Evolutionary conservation across 2,797 vertebrate genomes (phyloP).

Genomic region (Rhinichthys osculus): DNA sequence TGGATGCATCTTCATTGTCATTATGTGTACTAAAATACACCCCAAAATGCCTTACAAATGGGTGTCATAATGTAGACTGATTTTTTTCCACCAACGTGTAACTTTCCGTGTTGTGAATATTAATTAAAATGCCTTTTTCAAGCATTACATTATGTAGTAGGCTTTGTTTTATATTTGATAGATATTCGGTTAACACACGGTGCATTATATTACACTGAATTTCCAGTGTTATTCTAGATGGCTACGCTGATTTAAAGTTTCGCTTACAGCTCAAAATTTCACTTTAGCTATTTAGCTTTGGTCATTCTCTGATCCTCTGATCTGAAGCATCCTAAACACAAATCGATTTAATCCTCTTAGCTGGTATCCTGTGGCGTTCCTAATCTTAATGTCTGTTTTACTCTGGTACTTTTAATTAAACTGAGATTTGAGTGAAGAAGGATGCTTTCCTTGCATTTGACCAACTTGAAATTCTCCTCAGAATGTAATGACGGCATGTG

Average conservation of each 20-base stretch:
- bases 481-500: background rate
- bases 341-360: conserved; percentile 61
- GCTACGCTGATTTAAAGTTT: conserved; percentile 18
- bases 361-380: conserved; percentile 40
- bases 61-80: background rate
- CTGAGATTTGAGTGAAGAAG: conserved; percentile 52
- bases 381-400: conserved; percentile 50
- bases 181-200: background rate
- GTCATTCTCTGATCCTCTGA: conserved; percentile 40
- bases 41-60: background rate
- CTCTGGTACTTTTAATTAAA: conserved; percentile 62
- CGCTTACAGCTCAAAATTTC: conserved; percentile 12
- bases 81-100: background rate
- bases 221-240: background rate
- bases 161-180: background rate
- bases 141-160: background rate
- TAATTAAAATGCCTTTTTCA: background rate
- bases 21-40: background rate
- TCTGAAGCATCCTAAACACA: conserved; percentile 52
- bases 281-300: conserved; percentile 30
- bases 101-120: background rate
- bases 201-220: background rate
- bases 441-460: conserved; percentile 44
- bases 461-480: background rate
- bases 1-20: background rate